Evolutionary conservation across 2,797 vertebrate species (phyloP).

Genomic region (Ibycter americanus): DNA sequence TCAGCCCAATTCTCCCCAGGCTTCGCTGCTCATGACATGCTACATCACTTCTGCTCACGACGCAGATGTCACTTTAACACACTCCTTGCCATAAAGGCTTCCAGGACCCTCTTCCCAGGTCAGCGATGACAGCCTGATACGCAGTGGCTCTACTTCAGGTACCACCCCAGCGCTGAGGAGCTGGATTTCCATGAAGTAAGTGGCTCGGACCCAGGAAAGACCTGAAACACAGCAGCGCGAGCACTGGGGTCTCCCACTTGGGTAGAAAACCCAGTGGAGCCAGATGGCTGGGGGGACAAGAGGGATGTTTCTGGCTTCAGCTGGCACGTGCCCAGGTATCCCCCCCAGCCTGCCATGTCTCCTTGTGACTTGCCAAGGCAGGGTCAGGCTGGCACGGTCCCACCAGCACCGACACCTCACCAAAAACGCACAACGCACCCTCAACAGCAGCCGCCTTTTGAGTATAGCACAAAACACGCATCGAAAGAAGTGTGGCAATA

Average conservation of each 20-base stretch:
- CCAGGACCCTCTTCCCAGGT: neutral
- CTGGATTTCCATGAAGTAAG: neutral
- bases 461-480: fast-evolving
- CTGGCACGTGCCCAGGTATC: fast-evolving
- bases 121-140: fast-evolving
- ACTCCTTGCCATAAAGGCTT: neutral
- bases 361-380: neutral
- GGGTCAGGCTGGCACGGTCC: fast-evolving
- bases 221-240: neutral
- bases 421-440: neutral
- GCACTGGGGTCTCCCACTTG: fast-evolving
- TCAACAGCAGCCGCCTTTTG: neutral
- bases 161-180: neutral
- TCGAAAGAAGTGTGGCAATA: neutral
- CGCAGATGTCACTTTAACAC: neutral
- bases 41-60: neutral
- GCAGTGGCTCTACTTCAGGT: neutral
- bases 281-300: neutral
- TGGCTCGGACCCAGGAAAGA: neutral
- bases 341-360: neutral
- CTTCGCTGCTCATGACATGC: neutral
- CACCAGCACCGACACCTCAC: neutral
- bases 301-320: neutral
- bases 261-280: neutral
- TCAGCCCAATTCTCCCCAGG: neutral